phyloP scores from a whole-genome alignment of 2,888 invertebrate species.

The Papilio protenor region DNA sequence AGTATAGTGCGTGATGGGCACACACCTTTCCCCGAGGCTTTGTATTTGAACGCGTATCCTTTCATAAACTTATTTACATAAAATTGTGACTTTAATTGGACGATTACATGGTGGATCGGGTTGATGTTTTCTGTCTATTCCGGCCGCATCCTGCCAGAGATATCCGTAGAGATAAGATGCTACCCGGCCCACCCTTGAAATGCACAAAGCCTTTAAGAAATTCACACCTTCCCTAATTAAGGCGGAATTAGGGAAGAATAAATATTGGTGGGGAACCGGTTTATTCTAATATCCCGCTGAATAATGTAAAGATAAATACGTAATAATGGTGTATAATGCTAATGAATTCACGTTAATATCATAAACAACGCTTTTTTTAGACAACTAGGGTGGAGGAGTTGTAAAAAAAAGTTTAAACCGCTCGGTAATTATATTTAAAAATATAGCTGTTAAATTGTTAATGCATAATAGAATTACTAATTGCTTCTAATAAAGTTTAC shows the following conservation, averaged over 20 bases:
- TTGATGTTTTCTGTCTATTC: slow-evolving; percentile 67
- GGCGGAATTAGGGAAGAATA: slow-evolving; percentile 75
- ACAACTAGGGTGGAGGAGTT: neutral
- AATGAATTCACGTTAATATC: slow-evolving; percentile 58
- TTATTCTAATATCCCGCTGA: slow-evolving; percentile 58
- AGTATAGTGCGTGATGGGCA: slow-evolving; percentile 43
- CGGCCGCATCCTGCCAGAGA: slow-evolving; percentile 74
- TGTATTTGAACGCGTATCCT: slow-evolving; percentile 43
- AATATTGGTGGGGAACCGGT: slow-evolving; percentile 68
- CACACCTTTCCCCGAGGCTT: slow-evolving; percentile 54
- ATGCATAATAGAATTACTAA: slow-evolving; percentile 24
- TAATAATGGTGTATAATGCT: slow-evolving; percentile 68
- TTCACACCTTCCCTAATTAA: slow-evolving; percentile 83
- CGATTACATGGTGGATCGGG: slow-evolving; percentile 77
- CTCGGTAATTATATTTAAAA: slow-evolving; percentile 29
- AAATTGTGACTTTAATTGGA: slow-evolving; percentile 80
- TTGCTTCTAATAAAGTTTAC: slow-evolving; percentile 32
- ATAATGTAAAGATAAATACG: slow-evolving; percentile 69
- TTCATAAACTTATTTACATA: slow-evolving; percentile 69
- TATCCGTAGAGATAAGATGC: slow-evolving; percentile 68
- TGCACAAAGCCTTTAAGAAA: slow-evolving; percentile 71
- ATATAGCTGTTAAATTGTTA: slow-evolving; percentile 34
- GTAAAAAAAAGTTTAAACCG: slow-evolving; percentile 11
- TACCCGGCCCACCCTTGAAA: slow-evolving; percentile 75
- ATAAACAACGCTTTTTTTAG: slow-evolving; percentile 21